Conservation (phyloP, 1,140 invertebrate species). For the Medauroidea extradentata region DNA sequence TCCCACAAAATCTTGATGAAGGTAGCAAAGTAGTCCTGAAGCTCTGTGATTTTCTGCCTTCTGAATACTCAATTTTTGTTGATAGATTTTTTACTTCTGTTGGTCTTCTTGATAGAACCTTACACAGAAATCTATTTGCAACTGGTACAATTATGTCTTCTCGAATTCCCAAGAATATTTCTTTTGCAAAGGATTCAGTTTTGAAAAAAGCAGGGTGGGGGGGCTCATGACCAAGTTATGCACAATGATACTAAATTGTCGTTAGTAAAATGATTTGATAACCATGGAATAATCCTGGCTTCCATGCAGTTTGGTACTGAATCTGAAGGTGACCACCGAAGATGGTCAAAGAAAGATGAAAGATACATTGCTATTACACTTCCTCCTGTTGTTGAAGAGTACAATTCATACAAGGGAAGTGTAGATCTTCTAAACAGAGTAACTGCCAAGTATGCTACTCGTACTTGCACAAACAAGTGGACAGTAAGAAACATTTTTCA, state of each 20-base stretch:
- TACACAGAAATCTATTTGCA: not conserved
- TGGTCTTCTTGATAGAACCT: not conserved
- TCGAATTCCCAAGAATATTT: not conserved
- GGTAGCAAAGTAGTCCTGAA: constrained; percentile 2
- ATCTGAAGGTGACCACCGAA: not conserved
- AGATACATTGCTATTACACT: not conserved
- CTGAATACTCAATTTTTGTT: not conserved
- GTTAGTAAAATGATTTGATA: constrained; percentile 3
- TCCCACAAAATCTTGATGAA: not conserved
- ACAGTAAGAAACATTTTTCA: too few species aligned
- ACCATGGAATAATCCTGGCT: not conserved
- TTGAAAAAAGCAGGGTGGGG: not conserved
- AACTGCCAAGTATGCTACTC: too few species aligned
- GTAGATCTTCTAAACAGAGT: too few species aligned
- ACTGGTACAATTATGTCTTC: not conserved
- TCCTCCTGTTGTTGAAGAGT: not conserved
- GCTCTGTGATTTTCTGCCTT: constrained; percentile 1
- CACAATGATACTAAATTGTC: not conserved
- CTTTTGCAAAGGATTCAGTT: not conserved
- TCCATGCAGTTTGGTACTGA: not conserved
- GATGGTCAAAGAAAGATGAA: constrained; percentile 6
- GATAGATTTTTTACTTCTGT: constrained; percentile 7
- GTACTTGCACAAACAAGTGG: too few species aligned
- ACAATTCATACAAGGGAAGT: constrained; percentile 1
- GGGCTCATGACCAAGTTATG: not conserved